A percentile compares a stretch with the other conserved stretches of the same genome.
These are phyloP conservation scores for Dryobates pubescens DNA, from an alignment of 2,797 vertebrate species.

Conservation along the genomic window DNA sequence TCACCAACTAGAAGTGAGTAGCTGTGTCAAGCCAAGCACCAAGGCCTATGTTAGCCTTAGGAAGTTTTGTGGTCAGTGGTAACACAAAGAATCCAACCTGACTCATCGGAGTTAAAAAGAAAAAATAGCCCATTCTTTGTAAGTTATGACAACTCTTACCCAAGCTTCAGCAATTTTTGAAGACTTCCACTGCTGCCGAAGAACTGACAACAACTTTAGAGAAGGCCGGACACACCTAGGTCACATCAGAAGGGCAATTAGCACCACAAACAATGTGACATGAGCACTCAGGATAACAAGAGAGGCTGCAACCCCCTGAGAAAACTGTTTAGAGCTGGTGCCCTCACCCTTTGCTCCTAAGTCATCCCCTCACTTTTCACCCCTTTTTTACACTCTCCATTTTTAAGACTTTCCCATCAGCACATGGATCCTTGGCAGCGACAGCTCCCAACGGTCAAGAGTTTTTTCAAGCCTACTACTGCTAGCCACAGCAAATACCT, in stretches of 20 bases:
- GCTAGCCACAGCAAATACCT: background rate
- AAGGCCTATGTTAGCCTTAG: background rate
- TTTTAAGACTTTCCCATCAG: background rate
- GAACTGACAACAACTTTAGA: background rate
- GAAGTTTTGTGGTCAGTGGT: background rate
- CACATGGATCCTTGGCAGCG: background rate
- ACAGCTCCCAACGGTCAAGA: background rate
- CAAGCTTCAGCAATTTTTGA: background rate
- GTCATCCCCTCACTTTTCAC: background rate
- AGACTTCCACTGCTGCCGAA: background rate
- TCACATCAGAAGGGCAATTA: background rate
- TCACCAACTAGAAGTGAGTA: background rate
- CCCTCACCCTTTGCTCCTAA: background rate
- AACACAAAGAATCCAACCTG: background rate
- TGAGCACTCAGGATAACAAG: background rate
- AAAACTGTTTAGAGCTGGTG: background rate
- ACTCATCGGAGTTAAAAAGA: background rate
- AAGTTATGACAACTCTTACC: background rate
- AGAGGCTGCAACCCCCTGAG: background rate
- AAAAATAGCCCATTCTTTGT: background rate
- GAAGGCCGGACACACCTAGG: background rate
- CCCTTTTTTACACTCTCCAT: fast-evolving
- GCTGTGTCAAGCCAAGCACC: background rate
- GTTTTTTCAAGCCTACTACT: background rate
- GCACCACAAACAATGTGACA: background rate